Evolutionary conservation across 2,797 vertebrate species (phyloP), one percentile per base, ranked within the genome.

Genomic region (Triplophysa yarkandensis): DNA sequence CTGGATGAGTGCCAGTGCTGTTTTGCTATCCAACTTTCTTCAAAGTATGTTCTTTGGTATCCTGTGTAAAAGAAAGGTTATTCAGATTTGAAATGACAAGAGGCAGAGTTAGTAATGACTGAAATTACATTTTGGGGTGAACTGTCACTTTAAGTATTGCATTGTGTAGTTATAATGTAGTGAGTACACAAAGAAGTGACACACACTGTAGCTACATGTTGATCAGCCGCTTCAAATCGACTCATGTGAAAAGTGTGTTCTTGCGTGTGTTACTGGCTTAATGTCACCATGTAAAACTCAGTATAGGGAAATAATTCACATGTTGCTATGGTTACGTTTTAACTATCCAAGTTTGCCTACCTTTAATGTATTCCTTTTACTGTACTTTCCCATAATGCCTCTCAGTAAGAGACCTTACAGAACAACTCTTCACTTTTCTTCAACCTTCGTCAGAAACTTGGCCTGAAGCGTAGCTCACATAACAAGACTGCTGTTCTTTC

Each of bases 221-320:
- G 11, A 57, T 14, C 16, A 28, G 14, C 25, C 27, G 13, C 13
- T 16, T 6, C 27, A 32, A 57, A 30, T 57, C 27, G n/a, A 30
- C 54, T 30, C 27, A 30, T 57, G 28, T 4, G 19, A 54, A n/a
- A n/a, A n/a, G n/a, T n/a, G n/a, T n/a, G n/a, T n/a, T n/a, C n/a
- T 19, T 57, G 27, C n/a, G 27, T 57, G 55, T 57, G 50, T 54
- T 54, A 54, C 13, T 27, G 50, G n/a, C 36, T 30, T 54, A 41
- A 41, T 62, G 6, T 61, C 21, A 63, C 34, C 43, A 36, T 6
- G 23, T 54, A 7, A 32, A 57, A 30, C 7, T 8, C 1, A 17
- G 17, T n/a, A 8, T 17, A 27, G 21, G 14, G 1, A 62, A 50
- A 36, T 27, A 36, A 50, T 10, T 55, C 25, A 28, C 11, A 28